These are phyloP conservation scores for Notarius quadriscutis DNA, from an alignment of 2,113 vertebrate genomes.

Conservation along the genomic window DNA sequence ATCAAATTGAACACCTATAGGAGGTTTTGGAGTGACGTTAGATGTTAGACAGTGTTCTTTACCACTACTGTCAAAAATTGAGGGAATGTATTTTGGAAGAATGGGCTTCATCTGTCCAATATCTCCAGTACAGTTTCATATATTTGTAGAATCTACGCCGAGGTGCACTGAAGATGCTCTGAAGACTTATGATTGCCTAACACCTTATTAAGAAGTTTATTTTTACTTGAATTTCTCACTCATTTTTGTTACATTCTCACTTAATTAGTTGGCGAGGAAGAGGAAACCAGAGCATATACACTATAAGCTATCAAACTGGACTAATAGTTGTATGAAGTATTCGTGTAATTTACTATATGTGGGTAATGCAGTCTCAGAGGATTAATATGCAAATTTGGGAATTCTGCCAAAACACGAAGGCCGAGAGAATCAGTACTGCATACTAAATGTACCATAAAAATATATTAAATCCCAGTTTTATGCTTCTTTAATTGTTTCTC, in stretches of 20 bases:
- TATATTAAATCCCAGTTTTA: not conserved
- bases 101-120: not conserved
- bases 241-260: not conserved
- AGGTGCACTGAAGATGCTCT: not conserved
- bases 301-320: not conserved
- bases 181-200: not conserved
- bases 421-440: not conserved
- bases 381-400: conserved; percentile 12
- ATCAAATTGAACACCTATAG: not conserved
- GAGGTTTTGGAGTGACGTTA: not conserved
- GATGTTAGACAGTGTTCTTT: not conserved
- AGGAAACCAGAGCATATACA: not conserved
- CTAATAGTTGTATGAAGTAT: not conserved
- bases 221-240: not conserved
- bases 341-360: not conserved
- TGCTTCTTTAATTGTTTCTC: not conserved
- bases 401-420: not conserved
- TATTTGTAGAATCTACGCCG: not conserved
- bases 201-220: not conserved
- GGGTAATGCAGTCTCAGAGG: not conserved
- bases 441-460: not conserved
- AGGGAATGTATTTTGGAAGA: not conserved
- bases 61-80: not conserved
- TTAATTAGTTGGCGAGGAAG: not conserved
- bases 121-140: not conserved